Evolutionary conservation across 1,140 invertebrate genomes (phyloP).

Genomic region (Heliothis virescens): DNA sequence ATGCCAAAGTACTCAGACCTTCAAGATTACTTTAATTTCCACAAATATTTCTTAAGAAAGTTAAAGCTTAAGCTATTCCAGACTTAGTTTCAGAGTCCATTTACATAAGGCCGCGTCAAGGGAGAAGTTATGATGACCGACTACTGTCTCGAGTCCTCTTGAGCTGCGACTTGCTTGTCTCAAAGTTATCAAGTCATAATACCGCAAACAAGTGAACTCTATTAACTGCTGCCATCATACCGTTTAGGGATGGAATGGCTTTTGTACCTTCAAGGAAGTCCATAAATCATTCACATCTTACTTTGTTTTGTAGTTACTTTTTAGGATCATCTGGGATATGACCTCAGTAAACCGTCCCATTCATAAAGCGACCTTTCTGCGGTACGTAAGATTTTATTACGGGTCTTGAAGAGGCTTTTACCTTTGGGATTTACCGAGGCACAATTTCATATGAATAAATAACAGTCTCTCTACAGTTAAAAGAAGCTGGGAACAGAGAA

Average conservation of each 20-base stretch:
- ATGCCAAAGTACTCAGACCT: no score
- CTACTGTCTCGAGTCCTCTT: constrained; percentile 32
- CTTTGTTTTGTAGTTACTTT: constrained; percentile 28
- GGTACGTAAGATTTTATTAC: constrained; percentile 46
- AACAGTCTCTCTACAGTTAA: constrained; percentile 29
- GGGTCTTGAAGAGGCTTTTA: constrained; percentile 26
- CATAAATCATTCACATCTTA: constrained; percentile 30
- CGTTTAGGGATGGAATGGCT: constrained; percentile 15
- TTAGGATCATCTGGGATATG: constrained; percentile 34
- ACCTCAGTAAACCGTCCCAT: constrained; percentile 10
- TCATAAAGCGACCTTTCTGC: constrained; percentile 35
- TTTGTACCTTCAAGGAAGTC: constrained; percentile 10
- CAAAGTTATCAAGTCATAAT: constrained; percentile 31
- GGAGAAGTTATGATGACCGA: constrained; percentile 41
- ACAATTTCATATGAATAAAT: constrained; percentile 39
- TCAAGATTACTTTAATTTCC: no score
- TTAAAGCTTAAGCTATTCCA: constrained; percentile 19
- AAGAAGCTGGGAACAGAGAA: constrained; percentile 19
- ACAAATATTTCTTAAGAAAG: no score
- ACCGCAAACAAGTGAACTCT: constrained; percentile 20
- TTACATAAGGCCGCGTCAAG: constrained; percentile 18
- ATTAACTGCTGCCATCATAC: constrained; percentile 19
- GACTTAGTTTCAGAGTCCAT: constrained; percentile 1
- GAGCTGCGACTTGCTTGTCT: constrained; percentile 6
- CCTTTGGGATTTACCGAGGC: constrained; percentile 12